Evolutionary conservation across 2,113 vertebrate genomes (phyloP), one percentile per base, ranked within the genome.

Genomic region (Grallaria varia): DNA sequence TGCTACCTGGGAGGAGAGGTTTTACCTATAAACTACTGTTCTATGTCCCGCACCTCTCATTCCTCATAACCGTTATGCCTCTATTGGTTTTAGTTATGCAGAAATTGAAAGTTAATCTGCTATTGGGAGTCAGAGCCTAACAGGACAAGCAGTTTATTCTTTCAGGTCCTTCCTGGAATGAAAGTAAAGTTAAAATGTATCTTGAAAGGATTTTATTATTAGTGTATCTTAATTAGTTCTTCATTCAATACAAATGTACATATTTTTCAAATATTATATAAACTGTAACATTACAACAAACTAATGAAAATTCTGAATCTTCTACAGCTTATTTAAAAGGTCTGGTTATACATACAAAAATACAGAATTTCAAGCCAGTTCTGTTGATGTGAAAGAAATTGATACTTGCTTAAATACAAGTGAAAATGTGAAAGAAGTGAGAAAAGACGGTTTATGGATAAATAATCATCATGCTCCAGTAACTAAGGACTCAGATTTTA

Each of bases 251-350:
- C 9, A 37, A 90, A 13, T 25, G 14, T 22, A 23, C 5, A 1
- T 76, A 4, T 71, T 82, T 87, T 69, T 82, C 9, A 90, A 86
- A 62, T 78, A 33, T 64, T 73, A 56, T 40, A 73, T 39, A 77
- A 83, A 87, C 8, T 52, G 16, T 79, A 74, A 17, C 42, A 24
- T 82, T 71, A 22, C 53, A 77, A 58, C 4, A 73, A 79, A 68
- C n/a, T 91, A 60, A 89, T 63, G 12, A 33, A 52, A 87, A 71
- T 89, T 66, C 25, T 88, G 25, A 63, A 30, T 88, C 68, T 94
- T 89, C 95, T 97, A 19, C 95, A 99, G 99, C 83, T 98, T 99
- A 97, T 99, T 99, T 98, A 98, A 97, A 95, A 89, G 83, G 84
- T 82, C 98, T 90, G 92, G 81, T 73, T 96, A 40, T 85, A 95